Evolutionary conservation across 2,797 vertebrate species (phyloP), one percentile per base, ranked within the genome.

Genomic region (Poeciliopsis presidionis): DNA sequence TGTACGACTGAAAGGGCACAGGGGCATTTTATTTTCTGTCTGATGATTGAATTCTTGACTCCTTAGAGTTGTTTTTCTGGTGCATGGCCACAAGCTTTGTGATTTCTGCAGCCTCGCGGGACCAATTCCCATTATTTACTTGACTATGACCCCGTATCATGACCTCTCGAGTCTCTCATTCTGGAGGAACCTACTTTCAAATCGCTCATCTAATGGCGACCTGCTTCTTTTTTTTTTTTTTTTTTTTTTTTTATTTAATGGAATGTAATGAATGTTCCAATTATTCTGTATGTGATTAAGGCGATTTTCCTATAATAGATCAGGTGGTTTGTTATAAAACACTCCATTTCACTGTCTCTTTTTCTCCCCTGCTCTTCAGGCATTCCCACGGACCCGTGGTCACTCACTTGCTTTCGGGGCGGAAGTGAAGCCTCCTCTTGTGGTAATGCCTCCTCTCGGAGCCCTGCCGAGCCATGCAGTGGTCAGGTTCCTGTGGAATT

Each of bases 91-190:
- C 72, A 12, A 81, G 85, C 92, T 91, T 88, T 91, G 93, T 93
- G 91, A 82, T 93, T 94, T 91, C 87, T 82, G 53, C 72, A 90
- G 85, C 90, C 92, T 89, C 89, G 18, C 71, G 89, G 90, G 93
- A 94, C 90, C 92, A 94, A 94, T 94, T 94, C 92, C 92, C 88
- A 95, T 94, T 93, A 95, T 94, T 94, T 94, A 92, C 93, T 93
- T 93, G 92, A 94, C 94, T 93, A 90, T 91, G 93, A 95, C 94
- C 94, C 91, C 46, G 82, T 91, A 93, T 87, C 88, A 1, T 91
- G 93, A 93, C 93, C 94, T 89, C 82, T 79, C 79, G 86, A 91
- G 87, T 94, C 93, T 89, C 87, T 90, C 91, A 90, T 91, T 92
- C 88, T 89, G 88, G 86, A 79, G 82, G 81, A 90, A 84, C 87